Conservation (phyloP, 2,888 invertebrate genomes). For the Meiosimyza decipiens region DNA sequence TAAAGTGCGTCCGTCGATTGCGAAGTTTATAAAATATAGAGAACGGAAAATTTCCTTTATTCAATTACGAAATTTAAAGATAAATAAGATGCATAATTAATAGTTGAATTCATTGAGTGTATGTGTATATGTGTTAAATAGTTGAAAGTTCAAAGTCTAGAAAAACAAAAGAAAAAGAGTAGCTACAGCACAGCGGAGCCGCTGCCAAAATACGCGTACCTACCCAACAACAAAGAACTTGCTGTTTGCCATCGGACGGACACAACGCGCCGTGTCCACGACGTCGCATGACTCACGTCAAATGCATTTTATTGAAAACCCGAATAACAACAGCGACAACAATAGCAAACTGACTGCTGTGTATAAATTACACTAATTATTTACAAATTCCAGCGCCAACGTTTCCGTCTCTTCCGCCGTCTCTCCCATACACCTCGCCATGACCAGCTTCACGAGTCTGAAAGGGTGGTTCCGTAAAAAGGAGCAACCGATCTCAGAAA, state of each 20-base stretch:
- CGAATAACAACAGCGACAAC: too few relatives aligned
- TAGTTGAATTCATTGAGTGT: neutral
- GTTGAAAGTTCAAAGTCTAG: conserved; percentile 11
- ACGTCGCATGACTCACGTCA: conserved; percentile 46
- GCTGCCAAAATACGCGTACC: too few relatives aligned
- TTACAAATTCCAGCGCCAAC: conserved; percentile 3
- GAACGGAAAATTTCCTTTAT: conserved; percentile 31
- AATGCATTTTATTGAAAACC: conserved; percentile 21
- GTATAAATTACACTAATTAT: conserved; percentile 31
- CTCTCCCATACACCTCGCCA: conserved; percentile 39
- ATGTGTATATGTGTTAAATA: neutral
- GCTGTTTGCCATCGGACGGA: conserved; percentile 6
- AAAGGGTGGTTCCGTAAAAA: conserved; percentile 65
- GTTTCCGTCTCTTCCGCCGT: neutral
- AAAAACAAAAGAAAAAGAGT: neutral
- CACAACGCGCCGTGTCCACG: conserved; percentile 38
- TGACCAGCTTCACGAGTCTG: conserved; percentile 61
- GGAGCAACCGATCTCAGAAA: conserved; percentile 68
- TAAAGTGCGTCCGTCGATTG: conserved; percentile 16
- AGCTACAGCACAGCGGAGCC: neutral
- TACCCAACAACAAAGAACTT: neutral
- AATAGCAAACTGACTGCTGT: neutral
- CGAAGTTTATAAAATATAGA: conserved; percentile 36
- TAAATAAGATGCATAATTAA: conserved; percentile 33
- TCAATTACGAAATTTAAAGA: conserved; percentile 42